phyloP scores from a whole-genome alignment of 2,888 invertebrate species.

The Gnatocerus cornutus region DNA sequence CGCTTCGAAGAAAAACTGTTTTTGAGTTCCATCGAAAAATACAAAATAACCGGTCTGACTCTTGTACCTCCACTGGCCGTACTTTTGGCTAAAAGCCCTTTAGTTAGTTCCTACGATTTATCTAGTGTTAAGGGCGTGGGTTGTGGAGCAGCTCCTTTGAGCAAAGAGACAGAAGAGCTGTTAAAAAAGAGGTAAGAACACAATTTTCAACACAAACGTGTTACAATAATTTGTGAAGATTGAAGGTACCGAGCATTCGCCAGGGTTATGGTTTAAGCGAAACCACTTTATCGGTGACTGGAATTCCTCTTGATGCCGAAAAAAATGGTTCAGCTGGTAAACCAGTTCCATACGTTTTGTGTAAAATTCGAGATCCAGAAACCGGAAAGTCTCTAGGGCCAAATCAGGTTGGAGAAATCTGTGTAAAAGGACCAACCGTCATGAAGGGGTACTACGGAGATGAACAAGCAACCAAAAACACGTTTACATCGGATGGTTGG shows the following conservation, averaged over 20 bases:
- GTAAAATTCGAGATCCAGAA: slow-evolving; percentile 73
- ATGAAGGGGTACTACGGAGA: slow-evolving; percentile 86
- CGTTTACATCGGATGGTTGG: slow-evolving; percentile 84
- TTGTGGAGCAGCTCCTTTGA: slow-evolving; percentile 87
- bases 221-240: slow-evolving; percentile 13
- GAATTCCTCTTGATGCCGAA: slow-evolving; percentile 63
- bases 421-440: slow-evolving; percentile 81
- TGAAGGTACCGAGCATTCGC: slow-evolving; percentile 13
- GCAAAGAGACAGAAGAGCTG: slow-evolving; percentile 78
- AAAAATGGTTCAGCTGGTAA: slow-evolving; percentile 78
- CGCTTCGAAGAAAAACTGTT: slow-evolving; percentile 73
- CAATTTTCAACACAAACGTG: too few species aligned
- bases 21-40: slow-evolving; percentile 79
- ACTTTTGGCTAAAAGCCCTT: slow-evolving; percentile 86
- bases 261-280: slow-evolving; percentile 80
- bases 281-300: slow-evolving; percentile 75
- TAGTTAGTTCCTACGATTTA: slow-evolving; percentile 84
- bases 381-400: slow-evolving; percentile 77
- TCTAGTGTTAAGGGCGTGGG: slow-evolving; percentile 79
- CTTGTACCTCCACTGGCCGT: slow-evolving; percentile 89
- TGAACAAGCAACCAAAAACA: slow-evolving; percentile 75
- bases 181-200: slow-evolving; percentile 71
- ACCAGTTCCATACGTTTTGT: slow-evolving; percentile 74
- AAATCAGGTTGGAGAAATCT: slow-evolving; percentile 84
- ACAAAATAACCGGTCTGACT: slow-evolving; percentile 78